These are phyloP conservation scores for Phataginus tetradactyla DNA, from an alignment of 2,797 vertebrate species.

Conservation along the genomic window DNA sequence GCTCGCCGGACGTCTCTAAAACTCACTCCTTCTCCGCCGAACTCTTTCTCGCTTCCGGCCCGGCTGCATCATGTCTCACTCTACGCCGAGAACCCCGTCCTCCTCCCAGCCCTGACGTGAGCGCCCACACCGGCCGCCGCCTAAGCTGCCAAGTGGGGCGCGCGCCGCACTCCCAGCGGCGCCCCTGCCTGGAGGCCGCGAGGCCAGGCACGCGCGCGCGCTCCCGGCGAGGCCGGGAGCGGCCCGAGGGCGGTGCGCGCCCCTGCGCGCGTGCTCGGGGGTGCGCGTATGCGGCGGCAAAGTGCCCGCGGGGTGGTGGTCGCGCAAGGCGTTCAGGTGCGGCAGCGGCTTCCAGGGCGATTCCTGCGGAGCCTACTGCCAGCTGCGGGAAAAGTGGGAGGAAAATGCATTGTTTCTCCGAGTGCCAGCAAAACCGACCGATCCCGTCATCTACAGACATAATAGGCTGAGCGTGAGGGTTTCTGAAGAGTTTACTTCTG, in stretches of 20 bases:
- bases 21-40: constrained; percentile 74
- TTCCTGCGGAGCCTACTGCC: background rate
- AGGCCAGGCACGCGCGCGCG: constrained; percentile 60
- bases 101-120: constrained; percentile 68
- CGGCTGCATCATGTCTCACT: constrained; percentile 64
- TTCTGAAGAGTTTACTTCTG: constrained; percentile 49
- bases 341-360: background rate
- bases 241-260: constrained; percentile 9
- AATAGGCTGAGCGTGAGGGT: background rate
- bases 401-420: background rate
- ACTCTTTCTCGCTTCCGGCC: constrained; percentile 75
- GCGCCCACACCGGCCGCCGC: constrained; percentile 69
- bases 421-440: background rate
- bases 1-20: constrained; percentile 51
- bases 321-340: background rate
- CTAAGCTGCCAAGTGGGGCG: constrained; percentile 79
- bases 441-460: background rate
- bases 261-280: background rate
- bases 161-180: constrained; percentile 67
- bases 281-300: background rate
- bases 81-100: constrained; percentile 52
- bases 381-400: background rate
- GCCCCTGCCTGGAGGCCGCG: constrained; percentile 25
- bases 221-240: background rate
- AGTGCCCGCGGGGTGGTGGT: background rate